These are phyloP conservation scores for Acrocera orbiculus DNA, from an alignment of 2,888 invertebrate species.

Conservation along the genomic window DNA sequence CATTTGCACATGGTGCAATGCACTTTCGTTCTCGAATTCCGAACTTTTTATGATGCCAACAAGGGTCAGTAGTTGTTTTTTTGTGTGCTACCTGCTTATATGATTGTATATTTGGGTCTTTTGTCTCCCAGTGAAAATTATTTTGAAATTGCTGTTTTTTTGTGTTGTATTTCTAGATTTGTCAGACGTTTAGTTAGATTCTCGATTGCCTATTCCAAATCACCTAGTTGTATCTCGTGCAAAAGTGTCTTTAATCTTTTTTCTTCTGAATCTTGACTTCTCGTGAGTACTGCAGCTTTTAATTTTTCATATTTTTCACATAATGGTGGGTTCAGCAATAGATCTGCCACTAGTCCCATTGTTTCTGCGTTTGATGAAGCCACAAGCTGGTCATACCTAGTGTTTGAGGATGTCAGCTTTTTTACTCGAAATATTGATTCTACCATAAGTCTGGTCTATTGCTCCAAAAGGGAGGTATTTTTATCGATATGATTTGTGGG, in stretches of 20 bases:
- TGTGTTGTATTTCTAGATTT: neutral
- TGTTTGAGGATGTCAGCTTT: conserved; percentile 1
- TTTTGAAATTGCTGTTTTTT: neutral
- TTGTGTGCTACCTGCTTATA: neutral
- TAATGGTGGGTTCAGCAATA: conserved; percentile 1
- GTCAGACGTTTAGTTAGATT: neutral
- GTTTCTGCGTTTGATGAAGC: neutral
- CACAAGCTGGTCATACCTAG: conserved; percentile 3
- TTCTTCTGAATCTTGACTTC: conserved; percentile 3
- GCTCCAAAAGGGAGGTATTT: conserved; percentile 4
- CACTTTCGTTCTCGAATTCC: neutral
- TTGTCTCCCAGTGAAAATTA: neutral
- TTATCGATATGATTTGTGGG: too few relatives aligned
- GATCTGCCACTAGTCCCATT: conserved; percentile 4
- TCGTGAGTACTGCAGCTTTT: conserved; percentile 1
- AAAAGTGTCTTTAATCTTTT: neutral
- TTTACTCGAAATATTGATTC: conserved; percentile 4
- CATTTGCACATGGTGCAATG: neutral
- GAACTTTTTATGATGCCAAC: neutral
- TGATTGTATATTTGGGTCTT: neutral
- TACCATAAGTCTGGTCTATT: conserved; percentile 4
- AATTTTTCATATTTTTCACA: conserved; percentile 2
- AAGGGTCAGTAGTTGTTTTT: too few relatives aligned
- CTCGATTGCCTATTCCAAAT: neutral
- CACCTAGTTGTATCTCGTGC: neutral